Percentiles rank a stretch among this genome's conserved stretches.
Evolutionary conservation across 1,140 invertebrate species (phyloP).

Genomic region (Drosophila mayri): DNA sequence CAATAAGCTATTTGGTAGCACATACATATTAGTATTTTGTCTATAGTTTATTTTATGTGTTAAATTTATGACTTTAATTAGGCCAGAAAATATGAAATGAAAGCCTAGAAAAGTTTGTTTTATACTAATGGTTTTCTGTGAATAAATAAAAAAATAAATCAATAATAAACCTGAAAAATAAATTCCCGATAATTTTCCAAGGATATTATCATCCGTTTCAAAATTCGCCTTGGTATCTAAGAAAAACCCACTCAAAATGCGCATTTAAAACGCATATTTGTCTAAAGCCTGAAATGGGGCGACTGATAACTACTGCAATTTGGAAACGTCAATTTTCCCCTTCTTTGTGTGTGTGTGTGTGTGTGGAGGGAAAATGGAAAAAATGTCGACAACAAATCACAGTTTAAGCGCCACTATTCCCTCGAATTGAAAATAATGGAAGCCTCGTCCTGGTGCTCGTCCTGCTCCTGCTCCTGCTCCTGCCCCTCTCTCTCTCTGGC

Average conservation of each 20-base stretch:
- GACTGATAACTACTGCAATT: constrained; percentile 12
- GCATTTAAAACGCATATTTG: constrained; percentile 2
- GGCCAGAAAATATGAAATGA: background rate
- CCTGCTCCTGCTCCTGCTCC: background rate
- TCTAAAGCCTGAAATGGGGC: background rate
- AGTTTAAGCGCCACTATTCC: constrained; percentile 20
- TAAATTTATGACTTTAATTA: constrained; percentile 1
- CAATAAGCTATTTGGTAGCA: background rate
- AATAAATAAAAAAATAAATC: background rate
- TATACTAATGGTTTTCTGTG: too few species aligned
- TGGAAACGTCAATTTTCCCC: background rate
- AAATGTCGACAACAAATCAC: constrained; percentile 24
- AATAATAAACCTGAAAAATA: too few species aligned
- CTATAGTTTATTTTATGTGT: background rate
- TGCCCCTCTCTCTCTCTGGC: constrained; percentile 11
- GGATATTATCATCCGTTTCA: background rate
- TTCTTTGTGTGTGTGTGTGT: background rate
- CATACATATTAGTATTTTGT: too few species aligned
- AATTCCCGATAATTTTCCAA: too few species aligned
- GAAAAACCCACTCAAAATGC: background rate
- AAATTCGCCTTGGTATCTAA: background rate
- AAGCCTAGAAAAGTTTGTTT: background rate
- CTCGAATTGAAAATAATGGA: constrained; percentile 28
- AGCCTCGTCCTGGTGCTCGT: background rate
- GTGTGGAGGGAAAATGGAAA: constrained; percentile 1